Base-by-base conservation (phyloP, 2,113 vertebrate genomes). In the Bagarius yarrelli region DNA sequence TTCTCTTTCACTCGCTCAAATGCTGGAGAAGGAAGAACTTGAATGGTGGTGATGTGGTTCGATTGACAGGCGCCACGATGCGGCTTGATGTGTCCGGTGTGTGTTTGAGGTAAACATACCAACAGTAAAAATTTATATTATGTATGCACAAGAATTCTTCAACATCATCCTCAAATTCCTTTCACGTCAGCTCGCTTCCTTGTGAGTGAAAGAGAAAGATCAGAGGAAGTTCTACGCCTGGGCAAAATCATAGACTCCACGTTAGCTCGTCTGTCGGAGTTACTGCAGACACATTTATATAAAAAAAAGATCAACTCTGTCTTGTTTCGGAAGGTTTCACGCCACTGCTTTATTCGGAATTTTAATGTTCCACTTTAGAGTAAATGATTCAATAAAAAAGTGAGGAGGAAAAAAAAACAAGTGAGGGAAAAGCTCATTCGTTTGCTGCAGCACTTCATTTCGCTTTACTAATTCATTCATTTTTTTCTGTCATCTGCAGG, bases 391-490 rank as follows among this genome's bases (percentile, higher is more conserved):
- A 86, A 79, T 76, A 85, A 77, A 85, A 66, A 70, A 87, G 80
- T 84, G 84, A 84, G 60, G 57, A 82, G 81, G 75, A 84, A 85
- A 85, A 47, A 47, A 66, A 82, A 81, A 76, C 84, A 85, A 85
- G 78, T 30, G n/a, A n/a, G 84, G 76, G 83, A 82, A 55, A 78
- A 78, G 89, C 89, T 87, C 82, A 72, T 83, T 82, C 85, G 88
- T 85, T 84, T 86, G 79, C 83, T 67, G 83, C 83, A 90, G 86
- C 85, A 90, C 81, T 75, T 90, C 90, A 84, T 78, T 74, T 87
- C 84, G 91, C 86, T 90, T 93, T 85, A 90, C 85, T 91, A 90
- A 92, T 92, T 92, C 86, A 91, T 91, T 83, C 89, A 91, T 87
- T 90, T 56, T 90, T 90, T 77, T 63, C 85, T 90, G 82, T 88